Conservation (phyloP, 2,888 invertebrate genomes). For the Pollenia griseotomentosa region DNA sequence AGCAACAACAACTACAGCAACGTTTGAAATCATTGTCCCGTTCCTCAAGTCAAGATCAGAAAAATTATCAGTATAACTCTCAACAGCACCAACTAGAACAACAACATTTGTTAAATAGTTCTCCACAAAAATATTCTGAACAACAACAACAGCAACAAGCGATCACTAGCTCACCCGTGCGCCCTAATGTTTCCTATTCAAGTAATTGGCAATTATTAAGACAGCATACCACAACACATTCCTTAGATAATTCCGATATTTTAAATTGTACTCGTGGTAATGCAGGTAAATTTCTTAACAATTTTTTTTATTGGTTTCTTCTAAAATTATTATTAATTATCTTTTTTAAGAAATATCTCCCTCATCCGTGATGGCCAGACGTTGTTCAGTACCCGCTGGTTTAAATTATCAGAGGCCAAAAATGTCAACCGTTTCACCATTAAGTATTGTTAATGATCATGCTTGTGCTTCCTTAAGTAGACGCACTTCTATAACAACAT, state of each 20-base stretch:
- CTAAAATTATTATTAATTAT: slow-evolving; percentile 23
- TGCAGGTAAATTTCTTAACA: slow-evolving; percentile 57
- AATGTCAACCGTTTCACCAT: slow-evolving; percentile 57
- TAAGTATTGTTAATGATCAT: slow-evolving; percentile 45
- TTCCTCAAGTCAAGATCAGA: slow-evolving; percentile 55
- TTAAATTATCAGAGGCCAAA: slow-evolving; percentile 78
- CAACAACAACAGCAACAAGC: slow-evolving; percentile 41
- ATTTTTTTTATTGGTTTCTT: neutral
- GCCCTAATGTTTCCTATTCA: slow-evolving; percentile 21
- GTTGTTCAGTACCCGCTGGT: slow-evolving; percentile 78
- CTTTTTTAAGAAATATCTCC: slow-evolving; percentile 51
- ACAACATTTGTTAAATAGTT: slow-evolving; percentile 36
- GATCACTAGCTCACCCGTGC: neutral
- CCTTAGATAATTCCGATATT: slow-evolving; percentile 68
- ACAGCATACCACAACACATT: slow-evolving; percentile 67
- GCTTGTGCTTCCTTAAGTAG: slow-evolving; percentile 61
- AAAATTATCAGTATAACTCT: slow-evolving; percentile 21
- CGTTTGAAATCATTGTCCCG: slow-evolving; percentile 51
- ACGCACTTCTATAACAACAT: slow-evolving; percentile 76
- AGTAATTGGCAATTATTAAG: slow-evolving; percentile 68
- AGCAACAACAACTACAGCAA: slow-evolving; percentile 63
- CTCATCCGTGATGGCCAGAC: slow-evolving; percentile 73
- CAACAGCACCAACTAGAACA: slow-evolving; percentile 36
- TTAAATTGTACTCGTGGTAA: slow-evolving; percentile 21
- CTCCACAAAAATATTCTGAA: slow-evolving; percentile 37